These are phyloP conservation scores for Anadara kagoshimensis DNA, from an alignment of 1,140 invertebrate species.

Conservation along the genomic window DNA sequence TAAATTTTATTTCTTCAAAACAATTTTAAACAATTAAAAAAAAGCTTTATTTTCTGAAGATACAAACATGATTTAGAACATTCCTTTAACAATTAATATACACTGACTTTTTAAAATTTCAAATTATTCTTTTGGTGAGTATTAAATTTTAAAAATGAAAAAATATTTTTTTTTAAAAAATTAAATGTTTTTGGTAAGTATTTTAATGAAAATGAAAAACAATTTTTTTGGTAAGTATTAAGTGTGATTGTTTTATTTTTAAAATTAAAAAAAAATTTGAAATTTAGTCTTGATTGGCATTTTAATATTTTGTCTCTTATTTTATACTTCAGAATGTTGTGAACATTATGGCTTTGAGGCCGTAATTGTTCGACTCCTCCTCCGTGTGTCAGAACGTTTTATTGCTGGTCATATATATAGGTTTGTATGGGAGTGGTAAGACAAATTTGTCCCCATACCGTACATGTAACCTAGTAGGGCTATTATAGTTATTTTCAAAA, in stretches of 20 bases:
- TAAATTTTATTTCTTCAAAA: no score
- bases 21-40: no score
- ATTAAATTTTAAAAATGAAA: not conserved
- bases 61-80: no score
- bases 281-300: conserved; percentile 14
- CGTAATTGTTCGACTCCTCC: conserved; percentile 38
- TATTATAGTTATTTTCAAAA: no score
- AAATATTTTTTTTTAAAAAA: conserved; percentile 2
- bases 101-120: no score
- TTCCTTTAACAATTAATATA: no score
- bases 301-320: conserved; percentile 32
- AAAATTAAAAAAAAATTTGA: not conserved
- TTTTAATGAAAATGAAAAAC: not conserved
- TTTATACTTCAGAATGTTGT: conserved; percentile 45
- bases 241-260: not conserved
- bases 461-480: conserved; percentile 1
- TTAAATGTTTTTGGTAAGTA: conserved; percentile 1
- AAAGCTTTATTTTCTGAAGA: no score
- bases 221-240: conserved; percentile 12
- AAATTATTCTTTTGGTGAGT: conserved; percentile 1
- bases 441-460: conserved; percentile 41
- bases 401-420: conserved; percentile 44
- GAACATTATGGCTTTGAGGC: conserved; percentile 45
- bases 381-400: conserved; percentile 36
- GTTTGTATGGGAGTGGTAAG: conserved; percentile 53